Base-by-base conservation (phyloP, 2,797 vertebrate species). In the Brachyrhaphis roseni region DNA sequence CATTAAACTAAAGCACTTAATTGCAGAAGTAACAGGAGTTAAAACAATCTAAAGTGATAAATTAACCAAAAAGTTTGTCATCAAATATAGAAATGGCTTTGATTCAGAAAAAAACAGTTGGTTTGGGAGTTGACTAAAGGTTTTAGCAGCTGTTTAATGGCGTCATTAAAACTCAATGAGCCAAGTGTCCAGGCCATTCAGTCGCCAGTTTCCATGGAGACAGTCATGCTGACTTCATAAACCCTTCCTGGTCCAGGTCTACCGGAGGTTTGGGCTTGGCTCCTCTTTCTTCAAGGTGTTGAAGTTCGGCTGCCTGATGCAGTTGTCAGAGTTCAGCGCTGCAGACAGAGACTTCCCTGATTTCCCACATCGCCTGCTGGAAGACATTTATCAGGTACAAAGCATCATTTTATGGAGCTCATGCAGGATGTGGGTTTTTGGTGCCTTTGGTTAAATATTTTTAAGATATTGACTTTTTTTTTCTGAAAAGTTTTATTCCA, bases 271-370 rank as follows among this genome's bases (percentile, higher is more conserved):
- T 15, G 93, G 95, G 49, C 93, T 96, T 34, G 90, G 92, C 78
- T 93, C 93, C 0, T 96, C 95, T 72, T 92, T 94, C 71, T n/a
- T 84, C 39, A 94, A 95, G 76, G 95, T 95, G 84, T 91, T 95
- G 87, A 94, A 80, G 81, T 96, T 96, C 34, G 49, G 68, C 76
- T 82, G 43, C 75, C 77, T 96, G 87, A 78, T 96, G 31, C 78
- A 71, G 77, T 94, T 91, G 66, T 92, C 91, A 0, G 93, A 94
- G 84, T 94, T 86, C 76, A 16, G 74, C 4, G 82, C 51, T 4
- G 73, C 10, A 18, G 82, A 80, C 62, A 82, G 86, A 51, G 88
- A 85, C 31, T 87, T 94, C n/a, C 95, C 95, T 0, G 89, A 95
- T 13, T 13, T 95, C 64, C 92, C 93, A 0, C 31, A 72, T 53